Base-by-base conservation (phyloP, 2,113 vertebrate genomes). In the Leucosticte australis region DNA sequence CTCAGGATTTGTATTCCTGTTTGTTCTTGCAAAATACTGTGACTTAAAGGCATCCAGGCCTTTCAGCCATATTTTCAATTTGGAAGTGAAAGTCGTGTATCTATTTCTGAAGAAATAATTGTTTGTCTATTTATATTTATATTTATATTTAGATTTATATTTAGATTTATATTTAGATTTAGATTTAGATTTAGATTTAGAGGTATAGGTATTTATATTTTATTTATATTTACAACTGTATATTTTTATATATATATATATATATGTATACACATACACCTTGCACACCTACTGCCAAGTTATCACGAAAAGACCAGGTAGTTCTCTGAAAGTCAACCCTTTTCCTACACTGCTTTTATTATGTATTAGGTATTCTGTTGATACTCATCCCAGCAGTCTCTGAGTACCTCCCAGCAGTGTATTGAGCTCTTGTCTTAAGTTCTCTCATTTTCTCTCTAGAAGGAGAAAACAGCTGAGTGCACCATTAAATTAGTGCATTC, bases 381-480 rank as follows among this genome's bases (percentile, higher is more conserved):
- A 86, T 83, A 93, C 71, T 94, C 71, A 81, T 93, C 85, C 80
- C 92, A 92, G 83, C 71, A 85, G 76, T 70, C 84, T 83, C 39
- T 90, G 83, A 93, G 83, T 94, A 93, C 50, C 27, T 94, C 60
- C 39, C 86, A 63, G 95, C 52, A 23, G 79, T 80, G n/a, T 83
- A 82, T 73, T 90, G 86, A 90, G 59, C 90, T 88, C 90, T 96
- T 93, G 35, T 79, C 60, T 95, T 88, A 90, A 90, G 70, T 71
- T 94, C 35, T 89, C 78, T 84, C 57, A 71, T 91, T 92, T 95
- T 84, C 65, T 79, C 35, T 89, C 44, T 47, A 86, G 59, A 87
- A 93, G 11, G 37, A 73, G 18, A 69, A 87, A 94, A 77, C 30
- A 85, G 6, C 42, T 50, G 63, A 93, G 42, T 74, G 23, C 13